A percentile compares a stretch with the other conserved stretches of the same genome.
Evolutionary conservation across 2,888 invertebrate genomes (phyloP).

Genomic region (Cheilosia vernalis): DNA sequence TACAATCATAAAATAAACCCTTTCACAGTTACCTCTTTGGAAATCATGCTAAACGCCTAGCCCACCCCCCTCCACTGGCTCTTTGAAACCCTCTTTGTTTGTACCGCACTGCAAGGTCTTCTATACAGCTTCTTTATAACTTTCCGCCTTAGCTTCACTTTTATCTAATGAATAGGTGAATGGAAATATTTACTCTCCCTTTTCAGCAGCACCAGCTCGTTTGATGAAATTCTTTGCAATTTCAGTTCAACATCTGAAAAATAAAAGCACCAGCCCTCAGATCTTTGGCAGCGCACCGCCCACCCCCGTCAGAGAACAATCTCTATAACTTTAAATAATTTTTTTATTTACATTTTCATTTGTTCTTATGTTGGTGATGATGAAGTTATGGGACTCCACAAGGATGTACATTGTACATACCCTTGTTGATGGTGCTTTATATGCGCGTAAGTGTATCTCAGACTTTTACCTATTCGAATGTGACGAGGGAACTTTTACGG

Average conservation of each 20-base stretch:
- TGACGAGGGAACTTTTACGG: slow-evolving; percentile 45
- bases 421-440: slow-evolving; percentile 16
- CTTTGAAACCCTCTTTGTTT: no score
- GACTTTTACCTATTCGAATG: slow-evolving; percentile 32
- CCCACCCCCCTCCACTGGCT: no score
- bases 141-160: slow-evolving; percentile 15
- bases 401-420: neutral
- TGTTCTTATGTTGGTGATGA: slow-evolving; percentile 52
- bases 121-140: slow-evolving; percentile 8
- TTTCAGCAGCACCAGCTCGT: slow-evolving; percentile 1
- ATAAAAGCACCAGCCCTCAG: neutral
- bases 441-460: slow-evolving; percentile 7
- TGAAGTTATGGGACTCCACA: slow-evolving; percentile 39
- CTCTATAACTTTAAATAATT: slow-evolving; percentile 52
- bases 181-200: slow-evolving; percentile 26
- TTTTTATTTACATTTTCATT: slow-evolving; percentile 70
- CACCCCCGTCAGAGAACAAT: slow-evolving; percentile 9
- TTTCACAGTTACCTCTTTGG: no score
- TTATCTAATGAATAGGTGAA: slow-evolving; percentile 17
- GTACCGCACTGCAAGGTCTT: no score
- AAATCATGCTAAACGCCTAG: no score
- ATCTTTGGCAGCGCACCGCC: neutral
- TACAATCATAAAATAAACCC: no score
- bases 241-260: neutral
- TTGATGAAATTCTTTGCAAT: slow-evolving; percentile 9